These are phyloP conservation scores for Muscicapa comitata DNA, from an alignment of 2,797 vertebrate genomes.

Conservation along the genomic window DNA sequence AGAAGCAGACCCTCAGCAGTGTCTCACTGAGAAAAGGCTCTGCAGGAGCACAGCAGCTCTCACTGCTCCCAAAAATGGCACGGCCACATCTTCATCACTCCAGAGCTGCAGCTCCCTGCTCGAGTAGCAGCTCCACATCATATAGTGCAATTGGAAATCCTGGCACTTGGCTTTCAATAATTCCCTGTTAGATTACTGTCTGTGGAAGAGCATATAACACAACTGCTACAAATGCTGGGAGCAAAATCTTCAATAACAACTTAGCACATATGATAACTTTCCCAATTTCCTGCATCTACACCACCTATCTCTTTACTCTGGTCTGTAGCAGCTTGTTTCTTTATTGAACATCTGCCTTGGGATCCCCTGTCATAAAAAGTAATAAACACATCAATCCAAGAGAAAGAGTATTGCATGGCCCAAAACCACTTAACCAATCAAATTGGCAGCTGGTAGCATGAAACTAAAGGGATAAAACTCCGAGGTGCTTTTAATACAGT, in stretches of 20 bases:
- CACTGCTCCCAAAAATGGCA: neutral
- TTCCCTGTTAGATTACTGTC: conserved; percentile 76
- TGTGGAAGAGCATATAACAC: conserved; percentile 75
- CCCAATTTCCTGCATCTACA: conserved; percentile 80
- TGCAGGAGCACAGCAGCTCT: neutral
- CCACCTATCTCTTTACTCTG: conserved; percentile 72
- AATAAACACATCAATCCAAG: conserved; percentile 86
- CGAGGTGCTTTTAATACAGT: conserved; percentile 36
- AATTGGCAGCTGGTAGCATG: conserved; percentile 62
- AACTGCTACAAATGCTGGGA: conserved; percentile 77
- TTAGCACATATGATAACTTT: conserved; percentile 78
- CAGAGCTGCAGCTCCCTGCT: conserved; percentile 26
- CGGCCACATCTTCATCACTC: neutral
- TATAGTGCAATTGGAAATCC: conserved; percentile 73
- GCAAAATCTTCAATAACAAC: conserved; percentile 78
- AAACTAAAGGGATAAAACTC: conserved; percentile 30
- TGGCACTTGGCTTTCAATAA: conserved; percentile 77
- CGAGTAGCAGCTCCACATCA: conserved; percentile 20
- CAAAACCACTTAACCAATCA: conserved; percentile 75
- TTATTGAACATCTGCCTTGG: conserved; percentile 83
- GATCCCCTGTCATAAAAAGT: conserved; percentile 84
- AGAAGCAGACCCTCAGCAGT: neutral
- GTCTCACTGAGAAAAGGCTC: neutral
- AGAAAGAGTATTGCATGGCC: conserved; percentile 64
- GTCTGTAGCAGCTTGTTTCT: conserved; percentile 76